Percentiles rank a stretch among this genome's conserved stretches.
Evolutionary conservation across 2,888 invertebrate genomes (phyloP).

Genomic region (Anodontia alba): DNA sequence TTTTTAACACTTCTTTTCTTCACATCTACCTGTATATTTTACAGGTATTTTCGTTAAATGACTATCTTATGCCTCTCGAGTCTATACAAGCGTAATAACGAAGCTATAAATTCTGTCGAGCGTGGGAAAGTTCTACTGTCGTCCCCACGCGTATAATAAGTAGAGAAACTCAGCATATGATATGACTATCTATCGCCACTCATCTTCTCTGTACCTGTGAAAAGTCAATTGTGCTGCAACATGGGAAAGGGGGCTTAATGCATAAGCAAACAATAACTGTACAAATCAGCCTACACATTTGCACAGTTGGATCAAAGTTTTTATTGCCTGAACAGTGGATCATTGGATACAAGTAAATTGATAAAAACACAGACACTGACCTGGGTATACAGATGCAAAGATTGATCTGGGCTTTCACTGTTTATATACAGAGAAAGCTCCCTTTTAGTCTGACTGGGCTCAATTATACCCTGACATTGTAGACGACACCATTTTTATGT

Average conservation of each 20-base stretch:
- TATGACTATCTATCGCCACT: conserved; percentile 9
- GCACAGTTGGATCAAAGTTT: too few relatives aligned
- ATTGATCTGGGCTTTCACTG: too few relatives aligned
- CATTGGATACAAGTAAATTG: too few relatives aligned
- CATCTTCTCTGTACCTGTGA: neutral
- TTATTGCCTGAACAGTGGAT: too few relatives aligned
- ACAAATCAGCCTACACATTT: too few relatives aligned
- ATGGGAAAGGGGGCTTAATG: too few relatives aligned
- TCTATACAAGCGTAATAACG: conserved; percentile 13
- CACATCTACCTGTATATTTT: conserved; percentile 1
- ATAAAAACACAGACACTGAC: too few relatives aligned
- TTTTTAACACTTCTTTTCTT: neutral
- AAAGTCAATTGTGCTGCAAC: too few relatives aligned
- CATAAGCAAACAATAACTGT: too few relatives aligned
- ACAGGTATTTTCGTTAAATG: conserved; percentile 3
- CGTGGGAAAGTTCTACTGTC: conserved; percentile 21
- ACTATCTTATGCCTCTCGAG: conserved; percentile 1
- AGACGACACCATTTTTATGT: conserved; percentile 1
- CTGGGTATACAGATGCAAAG: too few relatives aligned
- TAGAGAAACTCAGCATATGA: conserved; percentile 5
- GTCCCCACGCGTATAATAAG: conserved; percentile 19
- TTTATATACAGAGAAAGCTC: too few relatives aligned
- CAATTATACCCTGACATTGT: neutral
- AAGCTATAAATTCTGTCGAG: conserved; percentile 13
- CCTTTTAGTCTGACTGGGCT: too few relatives aligned